Evolutionary conservation across 2,888 invertebrate species (phyloP).

Genomic region (Orthonychiurus folsomi): DNA sequence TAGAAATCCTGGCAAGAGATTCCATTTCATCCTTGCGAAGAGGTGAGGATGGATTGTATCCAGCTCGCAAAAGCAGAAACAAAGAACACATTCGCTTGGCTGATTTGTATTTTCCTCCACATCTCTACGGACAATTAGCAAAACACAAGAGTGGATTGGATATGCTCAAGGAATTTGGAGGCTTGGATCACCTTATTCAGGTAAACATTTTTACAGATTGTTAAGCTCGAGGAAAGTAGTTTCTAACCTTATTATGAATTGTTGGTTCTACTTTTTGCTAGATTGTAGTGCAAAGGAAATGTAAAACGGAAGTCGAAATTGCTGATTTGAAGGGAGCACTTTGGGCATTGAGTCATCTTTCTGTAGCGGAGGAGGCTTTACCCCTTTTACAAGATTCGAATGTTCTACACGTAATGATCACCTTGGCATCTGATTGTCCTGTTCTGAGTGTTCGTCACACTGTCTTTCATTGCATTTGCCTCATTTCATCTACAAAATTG

Average conservation of each 20-base stretch:
- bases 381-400: constrained; percentile 57
- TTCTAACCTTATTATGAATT: constrained; percentile 7
- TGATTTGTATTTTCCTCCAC: constrained; percentile 55
- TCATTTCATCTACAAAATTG: constrained; percentile 70
- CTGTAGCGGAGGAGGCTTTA: constrained; percentile 65
- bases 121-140: constrained; percentile 75
- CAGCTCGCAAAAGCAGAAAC: constrained; percentile 55
- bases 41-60: constrained; percentile 66
- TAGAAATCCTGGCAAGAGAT: constrained; percentile 82
- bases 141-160: constrained; percentile 57
- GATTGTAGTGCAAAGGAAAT: too few species aligned
- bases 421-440: constrained; percentile 66
- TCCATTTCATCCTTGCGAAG: constrained; percentile 74
- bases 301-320: too few species aligned
- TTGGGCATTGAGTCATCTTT: constrained; percentile 79
- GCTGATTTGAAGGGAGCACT: constrained; percentile 74
- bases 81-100: constrained; percentile 42
- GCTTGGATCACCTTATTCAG: constrained; percentile 28
- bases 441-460: constrained; percentile 84
- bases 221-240: neutral
- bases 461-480: constrained; percentile 76
- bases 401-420: constrained; percentile 49
- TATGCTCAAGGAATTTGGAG: constrained; percentile 47
- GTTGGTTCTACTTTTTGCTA: constrained; percentile 25
- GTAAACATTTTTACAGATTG: constrained; percentile 15